Evolutionary conservation across 2,888 invertebrate genomes (phyloP).

Genomic region (Eristalis tenax): DNA sequence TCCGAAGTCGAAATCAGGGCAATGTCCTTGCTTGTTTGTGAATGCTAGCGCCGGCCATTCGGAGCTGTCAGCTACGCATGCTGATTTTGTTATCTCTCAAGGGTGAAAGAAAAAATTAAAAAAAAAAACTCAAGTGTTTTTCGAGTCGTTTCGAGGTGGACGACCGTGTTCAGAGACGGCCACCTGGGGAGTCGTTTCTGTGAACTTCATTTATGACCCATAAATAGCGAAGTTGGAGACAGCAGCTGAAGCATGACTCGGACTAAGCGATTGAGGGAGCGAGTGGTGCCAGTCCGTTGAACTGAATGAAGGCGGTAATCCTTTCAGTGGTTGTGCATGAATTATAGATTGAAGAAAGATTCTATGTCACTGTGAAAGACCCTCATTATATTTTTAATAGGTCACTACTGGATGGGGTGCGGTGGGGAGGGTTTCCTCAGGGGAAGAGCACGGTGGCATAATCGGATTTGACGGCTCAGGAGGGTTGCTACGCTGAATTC

Average conservation of each 20-base stretch:
- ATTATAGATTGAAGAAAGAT: background rate
- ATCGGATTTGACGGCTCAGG: background rate
- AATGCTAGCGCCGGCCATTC: background rate
- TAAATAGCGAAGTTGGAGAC: slow-evolving; percentile 3
- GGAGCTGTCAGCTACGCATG: background rate
- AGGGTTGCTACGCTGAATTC: background rate
- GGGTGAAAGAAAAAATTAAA: background rate
- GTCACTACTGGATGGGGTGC: background rate
- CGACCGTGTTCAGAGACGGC: background rate
- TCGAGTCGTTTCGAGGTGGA: background rate
- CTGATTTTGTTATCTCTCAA: background rate
- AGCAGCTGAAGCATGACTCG: slow-evolving; percentile 8
- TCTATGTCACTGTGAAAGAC: background rate
- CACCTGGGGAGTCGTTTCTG: background rate
- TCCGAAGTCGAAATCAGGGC: background rate
- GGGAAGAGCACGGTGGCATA: background rate
- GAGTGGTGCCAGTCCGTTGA: background rate
- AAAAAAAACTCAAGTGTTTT: background rate
- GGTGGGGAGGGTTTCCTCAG: background rate
- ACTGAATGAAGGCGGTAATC: background rate
- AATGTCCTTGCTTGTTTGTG: background rate
- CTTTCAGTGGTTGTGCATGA: background rate
- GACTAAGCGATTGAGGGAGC: background rate
- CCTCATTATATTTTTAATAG: background rate
- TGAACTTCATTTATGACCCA: slow-evolving; percentile 20